phyloP scores from a whole-genome alignment of 2,113 vertebrate genomes.

The Phylloscopus trochiloides region DNA sequence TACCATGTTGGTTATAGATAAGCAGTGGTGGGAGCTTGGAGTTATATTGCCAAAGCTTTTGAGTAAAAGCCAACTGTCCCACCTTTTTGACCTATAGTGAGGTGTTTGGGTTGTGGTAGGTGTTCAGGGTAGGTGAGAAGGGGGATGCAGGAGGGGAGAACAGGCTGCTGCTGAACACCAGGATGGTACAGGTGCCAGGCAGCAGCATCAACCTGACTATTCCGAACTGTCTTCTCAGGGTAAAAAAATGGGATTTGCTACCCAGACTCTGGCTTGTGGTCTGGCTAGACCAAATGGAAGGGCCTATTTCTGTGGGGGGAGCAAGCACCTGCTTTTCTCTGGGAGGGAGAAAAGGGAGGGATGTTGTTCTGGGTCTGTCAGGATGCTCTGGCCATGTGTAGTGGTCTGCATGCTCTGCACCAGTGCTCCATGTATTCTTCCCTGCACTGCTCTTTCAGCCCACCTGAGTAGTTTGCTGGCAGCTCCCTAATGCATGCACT shows the following conservation, averaged over 20 bases:
- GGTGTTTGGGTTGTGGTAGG: not conserved
- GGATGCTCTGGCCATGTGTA: fast-evolving
- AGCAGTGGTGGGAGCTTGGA: not conserved
- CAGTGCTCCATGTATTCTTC: not conserved
- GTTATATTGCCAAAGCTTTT: not conserved
- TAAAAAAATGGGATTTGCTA: not conserved
- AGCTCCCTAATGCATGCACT: fast-evolving
- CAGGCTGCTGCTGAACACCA: not conserved
- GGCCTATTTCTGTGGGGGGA: fast-evolving
- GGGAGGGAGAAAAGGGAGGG: not conserved
- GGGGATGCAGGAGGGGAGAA: not conserved
- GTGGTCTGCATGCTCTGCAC: not conserved
- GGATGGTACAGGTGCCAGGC: not conserved
- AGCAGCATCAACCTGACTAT: not conserved
- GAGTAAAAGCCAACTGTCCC: not conserved
- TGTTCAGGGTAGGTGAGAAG: not conserved
- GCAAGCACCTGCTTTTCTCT: not conserved
- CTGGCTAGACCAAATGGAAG: not conserved
- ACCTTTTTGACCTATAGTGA: not conserved
- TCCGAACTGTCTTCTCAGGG: not conserved
- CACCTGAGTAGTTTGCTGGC: fast-evolving
- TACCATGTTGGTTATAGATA: not conserved
- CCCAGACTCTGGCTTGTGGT: not conserved
- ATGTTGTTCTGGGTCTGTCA: not conserved
- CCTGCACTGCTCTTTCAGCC: not conserved